These are phyloP conservation scores for Podabrus alpinus DNA, from an alignment of 2,888 invertebrate genomes.

Conservation along the genomic window DNA sequence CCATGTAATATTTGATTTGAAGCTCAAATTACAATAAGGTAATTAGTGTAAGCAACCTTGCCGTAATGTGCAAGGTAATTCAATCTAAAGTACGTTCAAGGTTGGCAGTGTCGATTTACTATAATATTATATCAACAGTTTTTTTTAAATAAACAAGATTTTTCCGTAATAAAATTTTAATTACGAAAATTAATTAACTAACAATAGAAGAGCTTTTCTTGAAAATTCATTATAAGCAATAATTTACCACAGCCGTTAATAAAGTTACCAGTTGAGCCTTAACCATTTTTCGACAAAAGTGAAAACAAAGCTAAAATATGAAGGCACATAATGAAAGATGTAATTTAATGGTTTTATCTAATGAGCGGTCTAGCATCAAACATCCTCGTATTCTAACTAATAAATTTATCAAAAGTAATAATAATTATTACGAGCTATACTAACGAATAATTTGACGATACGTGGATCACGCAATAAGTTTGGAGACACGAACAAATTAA, in stretches of 20 bases:
- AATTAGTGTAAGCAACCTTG: background rate
- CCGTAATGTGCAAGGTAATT: background rate
- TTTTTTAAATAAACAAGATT: background rate
- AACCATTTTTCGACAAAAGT: slow-evolving; percentile 13
- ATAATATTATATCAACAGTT: no score
- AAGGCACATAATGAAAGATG: slow-evolving; percentile 19
- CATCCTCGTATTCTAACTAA: background rate
- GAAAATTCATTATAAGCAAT: background rate
- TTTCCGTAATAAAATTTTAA: background rate
- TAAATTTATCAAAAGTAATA: background rate
- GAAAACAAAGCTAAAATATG: slow-evolving; percentile 20
- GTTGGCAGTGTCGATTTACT: background rate
- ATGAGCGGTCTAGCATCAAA: slow-evolving; percentile 7
- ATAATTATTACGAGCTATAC: background rate
- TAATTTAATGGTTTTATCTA: slow-evolving; percentile 19
- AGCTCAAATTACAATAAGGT: background rate
- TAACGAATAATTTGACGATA: background rate
- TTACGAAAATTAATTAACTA: background rate
- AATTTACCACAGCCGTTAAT: background rate
- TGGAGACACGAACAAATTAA: background rate
- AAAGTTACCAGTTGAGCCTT: background rate
- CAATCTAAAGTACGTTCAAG: background rate
- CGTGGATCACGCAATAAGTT: background rate
- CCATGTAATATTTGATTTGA: background rate
- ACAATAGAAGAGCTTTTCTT: background rate